Conservation (phyloP, 2,888 invertebrate species). For the Gymnoscelis rufifasciata region DNA sequence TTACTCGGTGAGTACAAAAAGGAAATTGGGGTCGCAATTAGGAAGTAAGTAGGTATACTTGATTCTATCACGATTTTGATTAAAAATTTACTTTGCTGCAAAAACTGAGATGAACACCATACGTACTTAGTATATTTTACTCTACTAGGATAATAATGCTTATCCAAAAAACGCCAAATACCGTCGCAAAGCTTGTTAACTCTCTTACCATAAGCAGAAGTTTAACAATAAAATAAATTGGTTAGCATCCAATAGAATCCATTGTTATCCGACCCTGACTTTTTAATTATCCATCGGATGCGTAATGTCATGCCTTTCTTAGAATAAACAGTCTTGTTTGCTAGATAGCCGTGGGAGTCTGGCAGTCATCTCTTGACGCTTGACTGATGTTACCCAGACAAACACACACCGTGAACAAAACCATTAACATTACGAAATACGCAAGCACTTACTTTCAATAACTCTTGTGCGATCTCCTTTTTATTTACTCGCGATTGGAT, state of each 20-base stretch:
- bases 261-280: constrained; percentile 43
- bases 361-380: constrained; percentile 46
- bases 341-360: constrained; percentile 56
- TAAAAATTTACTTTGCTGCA: too few species aligned
- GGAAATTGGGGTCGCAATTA: not conserved
- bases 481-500: not conserved
- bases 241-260: constrained; percentile 35
- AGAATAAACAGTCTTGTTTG: constrained; percentile 46
- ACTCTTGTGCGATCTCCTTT: not conserved
- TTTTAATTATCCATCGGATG: constrained; percentile 49
- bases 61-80: too few species aligned
- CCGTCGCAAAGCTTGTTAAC: constrained; percentile 32
- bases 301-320: constrained; percentile 47
- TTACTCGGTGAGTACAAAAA: constrained; percentile 23
- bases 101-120: too few species aligned
- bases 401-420: constrained; percentile 54
- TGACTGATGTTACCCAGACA: constrained; percentile 72
- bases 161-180: too few species aligned
- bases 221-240: constrained; percentile 28
- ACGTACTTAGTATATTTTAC: too few species aligned
- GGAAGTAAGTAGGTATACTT: too few species aligned
- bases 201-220: constrained; percentile 40
- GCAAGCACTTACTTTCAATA: constrained; percentile 15
- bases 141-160: too few species aligned
- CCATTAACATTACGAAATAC: constrained; percentile 33